Evolutionary conservation across 2,113 vertebrate genomes (phyloP), one percentile per base, ranked within the genome.

Genomic region (Prunella himalayana): DNA sequence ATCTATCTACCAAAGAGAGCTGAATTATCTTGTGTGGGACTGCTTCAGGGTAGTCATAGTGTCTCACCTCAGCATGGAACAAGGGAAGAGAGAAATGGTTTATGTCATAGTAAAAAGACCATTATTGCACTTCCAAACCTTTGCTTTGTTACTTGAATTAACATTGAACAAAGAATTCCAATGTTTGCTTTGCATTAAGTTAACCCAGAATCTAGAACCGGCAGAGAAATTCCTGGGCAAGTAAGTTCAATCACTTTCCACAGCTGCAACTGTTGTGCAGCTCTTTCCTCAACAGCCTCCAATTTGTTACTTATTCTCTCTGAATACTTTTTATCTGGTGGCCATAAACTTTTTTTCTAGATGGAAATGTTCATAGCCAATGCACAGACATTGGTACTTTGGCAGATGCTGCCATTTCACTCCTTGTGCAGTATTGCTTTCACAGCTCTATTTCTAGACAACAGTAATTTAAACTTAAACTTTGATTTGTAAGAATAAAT

Each of bases 301-400:
- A 47, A 7, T 72, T 72, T 53, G 5, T 39, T 72, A 49, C 39
- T 35, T 57, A 13, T 47, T 85, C 13, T 54, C 10, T 68, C 9
- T 63, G 47, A 72, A 44, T 13, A 31, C 2, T 59, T 66, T 54
- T n/a, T 24, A 6, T 90, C 15, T 63, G 17, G 10, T 51, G 13
- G 2, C 33, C 30, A 57, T 51, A 31, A 47, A 31, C 4, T 39
- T 50, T 8, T 23, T 77, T 84, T 33, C 17, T 71, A 7, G 13
- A 11, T 71, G 25, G 18, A 45, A 13, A 3, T n/a, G 11, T 37
- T 37, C 27, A 12, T 15, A 18, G 9, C 7, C 30, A 63, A 13
- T n/a, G 24, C 7, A 42, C 4, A 14, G 37, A 22, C 5, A 6
- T 35, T 31, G 19, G 13, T 53, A 14, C 9, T 77, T 39, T 0